Evolutionary conservation across 2,888 invertebrate genomes (phyloP).

Genomic region (Leptopilina drosophilae): DNA sequence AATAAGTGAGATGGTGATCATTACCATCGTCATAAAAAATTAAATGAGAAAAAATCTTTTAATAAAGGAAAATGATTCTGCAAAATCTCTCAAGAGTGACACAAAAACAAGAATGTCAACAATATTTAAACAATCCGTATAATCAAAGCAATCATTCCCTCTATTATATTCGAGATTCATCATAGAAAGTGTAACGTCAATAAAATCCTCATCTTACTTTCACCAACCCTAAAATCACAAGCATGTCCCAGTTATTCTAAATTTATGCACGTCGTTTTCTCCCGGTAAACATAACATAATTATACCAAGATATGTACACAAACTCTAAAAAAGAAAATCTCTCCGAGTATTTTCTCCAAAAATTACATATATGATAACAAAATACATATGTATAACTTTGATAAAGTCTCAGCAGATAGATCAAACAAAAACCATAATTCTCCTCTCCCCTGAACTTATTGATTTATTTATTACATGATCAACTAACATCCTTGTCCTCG

Average conservation of each 20-base stretch:
- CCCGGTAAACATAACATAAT: conserved; percentile 24
- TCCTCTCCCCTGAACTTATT: conserved; percentile 1
- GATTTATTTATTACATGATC: conserved; percentile 36
- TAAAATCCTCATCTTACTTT: conserved; percentile 16
- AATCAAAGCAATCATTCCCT: not conserved
- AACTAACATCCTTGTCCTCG: conserved; percentile 34
- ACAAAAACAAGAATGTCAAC: no score
- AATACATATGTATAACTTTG: not conserved
- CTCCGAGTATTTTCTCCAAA: not conserved
- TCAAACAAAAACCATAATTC: conserved; percentile 9
- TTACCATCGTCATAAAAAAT: no score
- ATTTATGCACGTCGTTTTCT: conserved; percentile 4
- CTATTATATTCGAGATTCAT: not conserved
- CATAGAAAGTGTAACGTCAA: not conserved
- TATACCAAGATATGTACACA: not conserved
- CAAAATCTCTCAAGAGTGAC: no score
- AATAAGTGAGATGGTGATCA: no score
- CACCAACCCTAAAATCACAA: conserved; percentile 12
- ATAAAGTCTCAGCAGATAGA: conserved; percentile 6
- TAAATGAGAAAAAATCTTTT: no score
- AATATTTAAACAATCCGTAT: not conserved
- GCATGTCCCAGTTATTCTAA: conserved; percentile 23
- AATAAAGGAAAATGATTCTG: no score
- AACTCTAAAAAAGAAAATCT: not conserved
- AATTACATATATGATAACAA: not conserved